Conservation (phyloP, 2,797 vertebrate genomes). For the Alfaro cultratus region DNA sequence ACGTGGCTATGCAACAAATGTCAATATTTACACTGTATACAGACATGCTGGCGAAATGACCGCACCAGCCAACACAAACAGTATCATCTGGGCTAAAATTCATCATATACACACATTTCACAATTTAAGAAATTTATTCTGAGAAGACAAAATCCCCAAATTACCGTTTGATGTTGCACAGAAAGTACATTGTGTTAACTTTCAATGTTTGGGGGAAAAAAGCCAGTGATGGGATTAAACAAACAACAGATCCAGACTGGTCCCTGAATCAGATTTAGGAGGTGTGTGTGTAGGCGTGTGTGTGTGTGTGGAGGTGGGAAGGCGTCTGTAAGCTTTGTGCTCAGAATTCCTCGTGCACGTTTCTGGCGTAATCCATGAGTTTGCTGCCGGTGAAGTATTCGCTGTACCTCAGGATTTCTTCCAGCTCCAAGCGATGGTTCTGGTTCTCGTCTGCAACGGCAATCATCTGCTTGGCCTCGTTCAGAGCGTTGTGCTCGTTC, state of each 20-base stretch:
- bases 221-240: constrained; percentile 31
- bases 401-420: constrained; percentile 97
- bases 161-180: constrained; percentile 36
- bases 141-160: constrained; percentile 30
- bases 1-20: constrained; percentile 14
- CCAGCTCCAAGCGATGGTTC: constrained; percentile 90
- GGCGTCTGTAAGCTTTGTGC: constrained; percentile 14
- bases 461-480: constrained; percentile 98
- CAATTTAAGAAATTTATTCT: constrained; percentile 31
- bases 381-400: constrained; percentile 99
- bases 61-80: constrained; percentile 4
- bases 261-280: constrained; percentile 44
- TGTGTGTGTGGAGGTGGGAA: background rate
- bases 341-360: constrained; percentile 97
- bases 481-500: constrained; percentile 96
- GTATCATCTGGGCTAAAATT: constrained; percentile 28
- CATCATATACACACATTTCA: constrained; percentile 74
- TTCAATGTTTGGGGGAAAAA: constrained; percentile 37
- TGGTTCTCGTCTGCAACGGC: constrained; percentile 98
- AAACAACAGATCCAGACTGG: constrained; percentile 36
- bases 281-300: background rate
- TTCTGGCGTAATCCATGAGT: constrained; percentile 97
- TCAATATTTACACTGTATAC: constrained; percentile 63
- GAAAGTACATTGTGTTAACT: constrained; percentile 38
- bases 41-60: constrained; percentile 19